Evolutionary conservation across 1,140 invertebrate species (phyloP).

Genomic region (Lysiphlebus fabarum): DNA sequence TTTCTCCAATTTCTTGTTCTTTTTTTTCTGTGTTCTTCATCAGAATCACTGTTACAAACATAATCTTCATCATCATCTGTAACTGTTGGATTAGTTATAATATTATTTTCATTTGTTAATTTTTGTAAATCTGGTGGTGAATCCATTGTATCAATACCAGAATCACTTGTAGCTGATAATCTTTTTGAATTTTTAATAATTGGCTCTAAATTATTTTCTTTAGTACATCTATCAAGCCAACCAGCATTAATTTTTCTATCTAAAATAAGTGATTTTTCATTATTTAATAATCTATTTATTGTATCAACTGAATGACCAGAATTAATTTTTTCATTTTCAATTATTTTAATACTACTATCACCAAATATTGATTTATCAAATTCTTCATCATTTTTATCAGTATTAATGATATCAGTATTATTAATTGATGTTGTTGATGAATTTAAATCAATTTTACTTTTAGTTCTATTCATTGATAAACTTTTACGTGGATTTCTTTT

Average conservation of each 20-base stretch:
- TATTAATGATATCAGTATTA: not conserved
- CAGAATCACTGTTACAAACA: constrained; percentile 66
- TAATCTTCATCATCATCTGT: constrained; percentile 57
- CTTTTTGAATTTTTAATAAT: constrained; percentile 22
- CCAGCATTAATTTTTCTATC: constrained; percentile 54
- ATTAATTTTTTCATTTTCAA: constrained; percentile 30
- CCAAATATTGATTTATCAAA: constrained; percentile 24
- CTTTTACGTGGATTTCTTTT: constrained; percentile 75
- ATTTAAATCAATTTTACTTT: constrained; percentile 29
- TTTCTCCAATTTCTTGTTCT: constrained; percentile 42
- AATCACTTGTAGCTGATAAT: constrained; percentile 38
- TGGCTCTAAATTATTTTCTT: constrained; percentile 27
- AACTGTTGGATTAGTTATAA: not conserved
- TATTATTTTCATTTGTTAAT: constrained; percentile 10
- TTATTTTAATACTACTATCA: constrained; percentile 38
- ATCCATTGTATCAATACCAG: constrained; percentile 40
- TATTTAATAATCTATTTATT: constrained; percentile 41
- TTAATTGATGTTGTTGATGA: not conserved
- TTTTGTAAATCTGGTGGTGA: constrained; percentile 28
- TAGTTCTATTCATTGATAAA: constrained; percentile 44
- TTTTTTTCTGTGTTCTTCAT: constrained; percentile 52
- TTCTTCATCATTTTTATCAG: constrained; percentile 22
- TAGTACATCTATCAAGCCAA: constrained; percentile 57
- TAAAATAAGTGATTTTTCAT: constrained; percentile 20
- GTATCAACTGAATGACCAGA: constrained; percentile 44